Evolutionary conservation across 2,797 vertebrate species (phyloP), one percentile per base, ranked within the genome.

Genomic region (Antennarius maculatus): DNA sequence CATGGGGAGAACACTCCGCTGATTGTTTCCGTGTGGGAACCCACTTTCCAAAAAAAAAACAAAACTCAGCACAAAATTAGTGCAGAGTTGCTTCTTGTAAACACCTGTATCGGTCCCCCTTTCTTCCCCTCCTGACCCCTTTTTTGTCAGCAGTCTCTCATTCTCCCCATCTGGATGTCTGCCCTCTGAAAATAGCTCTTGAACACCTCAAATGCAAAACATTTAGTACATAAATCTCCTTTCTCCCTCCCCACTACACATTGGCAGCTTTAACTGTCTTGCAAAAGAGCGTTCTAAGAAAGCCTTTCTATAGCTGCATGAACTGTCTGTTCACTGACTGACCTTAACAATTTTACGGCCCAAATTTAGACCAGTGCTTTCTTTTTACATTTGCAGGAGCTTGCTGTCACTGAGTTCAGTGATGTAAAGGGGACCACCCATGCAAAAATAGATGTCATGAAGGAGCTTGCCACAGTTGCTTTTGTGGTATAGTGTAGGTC

Each of bases 341-440:
- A 87, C 76, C 80, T 61, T 54, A 85, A 81, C 77, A 73, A 54
- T 71, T 83, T 75, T 67, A 66, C 71, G 77, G 61, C 55, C 64
- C 78, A 74, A 66, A 81, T 74, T 63, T 76, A 46, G 50, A 73
- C 68, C 55, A n/a, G 28, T 2, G 28, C 50, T 82, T 66, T 70
- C 62, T 69, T 80, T 83, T 74, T 62, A 55, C 73, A 65, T 81
- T 81, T 72, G 49, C n/a, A 54, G 62, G 50, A 47, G 46, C 45
- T 64, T 49, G 57, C 81, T 81, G 84, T 84, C 68, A 77, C 74
- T 72, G 77, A 79, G 87, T 90, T 88, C 84, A 88, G 68, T 78
- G 83, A 84, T 86, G 84, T 79, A 79, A 88, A 80, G 60, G n/a
- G 73, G 91, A 89, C 89, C 91, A 92, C 91, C 89, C 86, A 77